Percentiles rank a stretch among this genome's conserved stretches.
Conservation (phyloP, 2,888 invertebrate genomes). For the Sacculina carcini region DNA sequence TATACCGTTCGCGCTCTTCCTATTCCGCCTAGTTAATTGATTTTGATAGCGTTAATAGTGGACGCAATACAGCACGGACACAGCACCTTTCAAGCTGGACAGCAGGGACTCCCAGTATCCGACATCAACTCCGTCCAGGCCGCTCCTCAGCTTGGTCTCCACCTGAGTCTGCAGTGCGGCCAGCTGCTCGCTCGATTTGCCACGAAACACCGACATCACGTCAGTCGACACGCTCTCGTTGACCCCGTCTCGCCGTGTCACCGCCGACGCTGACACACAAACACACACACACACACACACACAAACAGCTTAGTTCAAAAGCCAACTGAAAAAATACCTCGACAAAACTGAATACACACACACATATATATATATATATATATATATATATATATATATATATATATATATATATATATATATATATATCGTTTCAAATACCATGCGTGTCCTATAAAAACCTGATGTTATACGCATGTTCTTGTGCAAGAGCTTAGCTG, state of each 20-base stretch:
- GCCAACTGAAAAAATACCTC: neutral
- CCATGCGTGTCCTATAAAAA: too few species aligned
- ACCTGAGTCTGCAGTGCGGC: slow-evolving; percentile 57
- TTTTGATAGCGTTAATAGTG: too few species aligned
- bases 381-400: neutral
- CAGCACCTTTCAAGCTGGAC: slow-evolving; percentile 59
- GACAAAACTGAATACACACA: neutral
- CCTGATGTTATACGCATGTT: too few species aligned
- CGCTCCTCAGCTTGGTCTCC: slow-evolving; percentile 53
- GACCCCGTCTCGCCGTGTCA: slow-evolving; percentile 44
- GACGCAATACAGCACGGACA: too few species aligned
- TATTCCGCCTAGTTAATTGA: too few species aligned
- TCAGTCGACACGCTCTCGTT: slow-evolving; percentile 74
- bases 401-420: neutral
- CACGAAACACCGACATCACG: slow-evolving; percentile 52
- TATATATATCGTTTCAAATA: neutral
- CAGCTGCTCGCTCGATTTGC: slow-evolving; percentile 68
- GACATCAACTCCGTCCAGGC: slow-evolving; percentile 72
- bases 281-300: slow-evolving; percentile 1
- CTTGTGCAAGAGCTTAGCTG: too few species aligned
- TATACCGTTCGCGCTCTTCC: too few species aligned
- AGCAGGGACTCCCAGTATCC: slow-evolving; percentile 93
- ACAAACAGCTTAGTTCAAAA: neutral
- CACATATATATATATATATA: neutral
- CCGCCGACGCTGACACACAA: slow-evolving; percentile 18